A percentile compares a stretch with the other conserved stretches of the same genome.
These are phyloP conservation scores for Chionoecetes opilio DNA, from an alignment of 1,140 invertebrate species.

Conservation along the genomic window DNA sequence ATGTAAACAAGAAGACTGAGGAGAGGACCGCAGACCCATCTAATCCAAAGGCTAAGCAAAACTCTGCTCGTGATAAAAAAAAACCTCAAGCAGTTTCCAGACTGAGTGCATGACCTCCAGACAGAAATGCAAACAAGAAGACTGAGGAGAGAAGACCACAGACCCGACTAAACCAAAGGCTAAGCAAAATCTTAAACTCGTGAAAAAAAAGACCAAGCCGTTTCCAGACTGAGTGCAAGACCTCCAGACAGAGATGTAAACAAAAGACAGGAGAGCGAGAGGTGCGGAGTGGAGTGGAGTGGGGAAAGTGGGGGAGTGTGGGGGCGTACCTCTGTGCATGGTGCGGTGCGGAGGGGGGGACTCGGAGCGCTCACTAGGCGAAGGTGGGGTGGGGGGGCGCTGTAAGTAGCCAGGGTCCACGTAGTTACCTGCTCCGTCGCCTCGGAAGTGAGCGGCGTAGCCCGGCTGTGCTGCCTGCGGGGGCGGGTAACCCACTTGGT, in stretches of 20 bases:
- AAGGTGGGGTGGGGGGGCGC: conserved; percentile 86
- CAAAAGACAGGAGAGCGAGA: not conserved
- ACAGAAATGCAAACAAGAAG: not conserved
- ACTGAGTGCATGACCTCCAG: conserved; percentile 15
- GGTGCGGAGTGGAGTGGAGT: not conserved
- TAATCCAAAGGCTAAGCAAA: not conserved
- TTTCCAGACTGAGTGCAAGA: conserved; percentile 17
- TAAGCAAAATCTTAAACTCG: too few species aligned
- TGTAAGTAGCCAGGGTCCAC: conserved; percentile 84
- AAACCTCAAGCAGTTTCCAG: not conserved
- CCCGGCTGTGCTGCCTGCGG: conserved; percentile 64
- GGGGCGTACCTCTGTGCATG: conserved; percentile 81
- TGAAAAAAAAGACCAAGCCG: not conserved
- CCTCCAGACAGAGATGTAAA: too few species aligned
- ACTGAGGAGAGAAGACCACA: too few species aligned
- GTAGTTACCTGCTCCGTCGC: conserved; percentile 74
- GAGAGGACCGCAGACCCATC: too few species aligned
- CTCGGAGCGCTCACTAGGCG: conserved; percentile 87
- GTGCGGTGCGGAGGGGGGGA: conserved; percentile 86
- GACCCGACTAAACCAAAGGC: too few species aligned
- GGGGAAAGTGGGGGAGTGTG: not conserved
- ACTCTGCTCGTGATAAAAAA: not conserved
- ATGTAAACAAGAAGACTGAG: too few species aligned
- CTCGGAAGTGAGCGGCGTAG: conserved; percentile 80
- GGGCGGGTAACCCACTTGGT: conserved; percentile 72